Percentiles rank a stretch among this genome's conserved stretches.
These are phyloP conservation scores for Phalacrocorax pelagicus DNA, from an alignment of 2,113 vertebrate genomes.

Conservation along the genomic window DNA sequence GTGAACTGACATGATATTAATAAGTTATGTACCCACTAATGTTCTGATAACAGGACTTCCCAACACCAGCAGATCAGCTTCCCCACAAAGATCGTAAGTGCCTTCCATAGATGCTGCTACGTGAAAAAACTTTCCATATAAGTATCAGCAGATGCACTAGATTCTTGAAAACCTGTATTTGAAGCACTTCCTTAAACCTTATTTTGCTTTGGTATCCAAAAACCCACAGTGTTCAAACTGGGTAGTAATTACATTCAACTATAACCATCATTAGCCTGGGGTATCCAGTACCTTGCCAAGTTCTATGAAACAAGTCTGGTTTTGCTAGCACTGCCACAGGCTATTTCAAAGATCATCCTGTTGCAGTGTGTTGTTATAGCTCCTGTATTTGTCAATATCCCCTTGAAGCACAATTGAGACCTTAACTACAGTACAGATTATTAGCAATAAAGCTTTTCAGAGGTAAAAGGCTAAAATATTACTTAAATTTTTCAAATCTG, in stretches of 20 bases:
- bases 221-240: neutral
- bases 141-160: neutral
- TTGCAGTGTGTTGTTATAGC: neutral
- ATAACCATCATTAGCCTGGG: neutral
- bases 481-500: neutral
- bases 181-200: neutral
- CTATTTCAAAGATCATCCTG: neutral
- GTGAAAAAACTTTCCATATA: neutral
- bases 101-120: neutral
- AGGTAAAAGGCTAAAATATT: neutral
- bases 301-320: neutral
- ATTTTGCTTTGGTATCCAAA: neutral
- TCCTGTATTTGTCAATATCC: neutral
- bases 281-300: neutral
- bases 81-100: neutral
- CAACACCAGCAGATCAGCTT: neutral
- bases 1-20: neutral
- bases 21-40: neutral
- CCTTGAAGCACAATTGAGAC: neutral
- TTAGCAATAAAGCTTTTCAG: neutral
- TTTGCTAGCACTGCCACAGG: neutral
- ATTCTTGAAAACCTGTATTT: neutral
- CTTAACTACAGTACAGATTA: neutral
- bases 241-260: neutral
- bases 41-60: neutral